Base-by-base conservation (phyloP, 1,140 invertebrate genomes). In the Oedothorax gibbosus region DNA sequence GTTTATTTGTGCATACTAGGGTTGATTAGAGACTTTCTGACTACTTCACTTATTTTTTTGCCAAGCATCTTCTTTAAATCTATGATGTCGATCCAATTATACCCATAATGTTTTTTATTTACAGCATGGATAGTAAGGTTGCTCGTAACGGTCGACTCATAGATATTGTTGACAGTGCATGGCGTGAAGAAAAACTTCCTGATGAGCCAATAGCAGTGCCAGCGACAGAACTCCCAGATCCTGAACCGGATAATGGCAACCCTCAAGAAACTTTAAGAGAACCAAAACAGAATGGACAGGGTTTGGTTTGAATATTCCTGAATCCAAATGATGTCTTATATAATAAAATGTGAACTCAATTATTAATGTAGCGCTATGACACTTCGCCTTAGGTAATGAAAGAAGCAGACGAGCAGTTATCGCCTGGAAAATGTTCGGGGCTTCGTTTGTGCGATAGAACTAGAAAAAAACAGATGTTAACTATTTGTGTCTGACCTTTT, bases 241-340 rank as follows among this genome's bases (percentile, higher is more conserved):
- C 96, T 2, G 97, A 99, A 90, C 96, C 96, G 51, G 97, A 98
- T 89, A 96, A 96, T 89, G 96, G 95, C 21, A 96, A 97, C 90
- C 94, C 94, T 60, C 94, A 95, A 88, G 93, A 97, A 88, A 98
- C 96, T 5, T 90, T 98, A 0, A 95, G 94, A 88, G 96, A 98
- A 89, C 94, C 97, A 88, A 95, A 97, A 89, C 94, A 96, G 90
- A 95, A 91, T 97, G 96, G 96, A 93, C 92, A 72, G 96, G 97
- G 90, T 90, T 96, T 78, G 94, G 93, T 64, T 90, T 97, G 21
- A 91, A 91, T 50, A 91, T n/a, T n/a, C n/a, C n/a, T n/a, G n/a
- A n/a, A n/a, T 14, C 73, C 73, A 53, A 78, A 75, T 35, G 54
- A n/a, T 15, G 9, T 11, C 53, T 50, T 6, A 50, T 12, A 57